Evolutionary conservation across 2,888 invertebrate genomes (phyloP).

Genomic region (Acanthococcus lagerstroemiae): DNA sequence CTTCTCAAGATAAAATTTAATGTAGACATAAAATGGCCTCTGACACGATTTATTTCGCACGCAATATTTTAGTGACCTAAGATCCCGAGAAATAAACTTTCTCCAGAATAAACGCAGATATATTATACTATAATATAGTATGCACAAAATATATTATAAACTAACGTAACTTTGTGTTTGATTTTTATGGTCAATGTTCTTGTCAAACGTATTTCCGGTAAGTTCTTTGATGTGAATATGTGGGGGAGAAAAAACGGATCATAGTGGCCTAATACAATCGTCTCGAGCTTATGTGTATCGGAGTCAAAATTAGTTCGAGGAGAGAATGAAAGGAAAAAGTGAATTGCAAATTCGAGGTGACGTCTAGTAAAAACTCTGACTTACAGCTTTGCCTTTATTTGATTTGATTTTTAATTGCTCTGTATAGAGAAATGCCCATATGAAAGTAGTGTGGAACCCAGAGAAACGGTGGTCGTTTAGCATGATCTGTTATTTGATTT

Average conservation of each 20-base stretch:
- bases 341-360: too few species aligned
- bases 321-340: too few species aligned
- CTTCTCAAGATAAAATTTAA: background rate
- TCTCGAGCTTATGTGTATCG: too few species aligned
- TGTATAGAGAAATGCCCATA: too few species aligned
- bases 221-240: background rate
- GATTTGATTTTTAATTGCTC: too few species aligned
- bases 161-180: background rate
- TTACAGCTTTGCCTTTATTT: too few species aligned
- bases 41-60: slow-evolving; percentile 12
- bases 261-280: background rate
- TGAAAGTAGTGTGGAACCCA: too few species aligned
- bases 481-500: too few species aligned
- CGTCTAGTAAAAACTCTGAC: too few species aligned
- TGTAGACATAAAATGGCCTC: slow-evolving; percentile 2
- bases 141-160: background rate
- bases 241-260: background rate
- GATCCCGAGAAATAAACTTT: slow-evolving; percentile 14
- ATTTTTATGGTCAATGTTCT: background rate
- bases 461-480: too few species aligned
- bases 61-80: slow-evolving; percentile 16
- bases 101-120: slow-evolving; percentile 17
- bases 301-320: too few species aligned
- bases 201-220: background rate
- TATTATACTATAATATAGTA: too few species aligned